Evolutionary conservation across 1,140 invertebrate genomes (phyloP).

Genomic region (Lepeophtheirus salmonis): DNA sequence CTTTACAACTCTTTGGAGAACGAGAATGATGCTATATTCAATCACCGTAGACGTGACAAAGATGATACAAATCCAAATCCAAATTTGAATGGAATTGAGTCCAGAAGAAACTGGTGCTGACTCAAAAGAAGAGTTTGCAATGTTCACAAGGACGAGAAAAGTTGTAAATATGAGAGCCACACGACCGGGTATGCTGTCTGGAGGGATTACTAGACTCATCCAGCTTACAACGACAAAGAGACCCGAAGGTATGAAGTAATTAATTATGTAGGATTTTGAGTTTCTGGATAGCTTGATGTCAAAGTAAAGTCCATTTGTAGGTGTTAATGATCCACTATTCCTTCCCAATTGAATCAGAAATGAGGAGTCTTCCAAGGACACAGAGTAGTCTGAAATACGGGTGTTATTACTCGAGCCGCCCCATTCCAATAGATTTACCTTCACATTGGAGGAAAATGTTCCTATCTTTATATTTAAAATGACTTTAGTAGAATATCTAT

Average conservation of each 20-base stretch:
- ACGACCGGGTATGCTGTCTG: slow-evolving; percentile 40
- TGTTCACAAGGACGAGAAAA: slow-evolving; percentile 31
- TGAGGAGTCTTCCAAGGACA: background rate
- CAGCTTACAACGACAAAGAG: slow-evolving; percentile 45
- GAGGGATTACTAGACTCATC: slow-evolving; percentile 45
- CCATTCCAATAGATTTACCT: no score
- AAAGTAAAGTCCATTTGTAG: slow-evolving; percentile 22
- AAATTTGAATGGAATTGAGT: background rate
- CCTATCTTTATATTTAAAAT: no score
- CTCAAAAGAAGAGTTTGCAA: background rate
- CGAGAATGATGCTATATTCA: background rate
- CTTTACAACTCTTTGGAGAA: background rate
- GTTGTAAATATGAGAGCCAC: slow-evolving; percentile 43
- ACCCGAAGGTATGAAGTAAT: slow-evolving; percentile 43
- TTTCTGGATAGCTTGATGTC: slow-evolving; percentile 34
- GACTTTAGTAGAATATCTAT: no score
- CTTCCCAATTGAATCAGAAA: background rate
- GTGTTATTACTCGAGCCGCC: background rate
- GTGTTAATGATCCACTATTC: background rate
- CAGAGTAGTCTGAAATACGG: background rate
- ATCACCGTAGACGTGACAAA: background rate
- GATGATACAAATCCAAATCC: background rate
- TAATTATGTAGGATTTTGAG: slow-evolving; percentile 41
- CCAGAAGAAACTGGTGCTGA: background rate
- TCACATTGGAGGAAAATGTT: no score